Conservation (phyloP, 1,140 invertebrate genomes). For the Aethina tumida region DNA sequence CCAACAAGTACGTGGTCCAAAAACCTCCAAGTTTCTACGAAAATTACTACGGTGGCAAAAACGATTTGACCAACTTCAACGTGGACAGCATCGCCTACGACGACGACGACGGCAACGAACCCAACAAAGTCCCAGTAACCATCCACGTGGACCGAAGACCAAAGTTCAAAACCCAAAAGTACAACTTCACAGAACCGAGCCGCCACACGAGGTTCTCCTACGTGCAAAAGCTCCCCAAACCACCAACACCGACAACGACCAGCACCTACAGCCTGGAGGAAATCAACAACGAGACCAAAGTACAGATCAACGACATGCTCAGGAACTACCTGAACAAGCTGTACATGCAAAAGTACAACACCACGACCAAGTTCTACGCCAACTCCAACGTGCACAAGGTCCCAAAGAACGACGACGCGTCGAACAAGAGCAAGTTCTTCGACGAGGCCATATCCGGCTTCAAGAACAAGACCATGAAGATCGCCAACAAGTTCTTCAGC, state of each 20-base stretch:
- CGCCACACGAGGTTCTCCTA: slow-evolving; percentile 4
- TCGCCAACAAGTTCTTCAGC: slow-evolving; percentile 46
- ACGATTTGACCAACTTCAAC: not conserved
- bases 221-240: slow-evolving; percentile 15
- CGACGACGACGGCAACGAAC: not conserved
- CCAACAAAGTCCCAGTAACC: not conserved
- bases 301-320: slow-evolving; percentile 20
- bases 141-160: slow-evolving; percentile 4
- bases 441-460: slow-evolving; percentile 16
- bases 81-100: not conserved
- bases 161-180: slow-evolving; percentile 7
- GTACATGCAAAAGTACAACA: slow-evolving; percentile 17
- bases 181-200: not conserved
- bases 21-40: not conserved
- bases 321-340: slow-evolving; percentile 23
- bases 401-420: slow-evolving; percentile 10
- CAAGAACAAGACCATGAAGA: slow-evolving; percentile 26
- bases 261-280: not conserved
- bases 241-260: not conserved
- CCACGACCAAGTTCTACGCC: not conserved
- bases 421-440: slow-evolving; percentile 17
- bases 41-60: not conserved
- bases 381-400: not conserved
- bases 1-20: not conserved
- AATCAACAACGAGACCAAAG: slow-evolving; percentile 4